These are phyloP conservation scores for Nasonia giraulti DNA, from an alignment of 1,140 invertebrate genomes.

Conservation along the genomic window DNA sequence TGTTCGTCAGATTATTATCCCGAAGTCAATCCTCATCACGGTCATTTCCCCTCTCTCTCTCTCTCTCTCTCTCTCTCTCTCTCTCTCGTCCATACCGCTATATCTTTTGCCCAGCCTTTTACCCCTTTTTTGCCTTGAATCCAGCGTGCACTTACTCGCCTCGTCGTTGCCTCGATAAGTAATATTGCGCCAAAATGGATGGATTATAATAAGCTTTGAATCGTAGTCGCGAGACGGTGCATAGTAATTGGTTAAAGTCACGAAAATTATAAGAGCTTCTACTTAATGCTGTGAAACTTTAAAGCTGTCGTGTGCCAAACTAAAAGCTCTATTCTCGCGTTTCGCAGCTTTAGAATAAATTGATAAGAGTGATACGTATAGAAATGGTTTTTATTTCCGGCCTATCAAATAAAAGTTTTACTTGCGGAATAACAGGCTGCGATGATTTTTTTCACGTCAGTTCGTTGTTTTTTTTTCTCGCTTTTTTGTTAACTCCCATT, in stretches of 20 bases:
- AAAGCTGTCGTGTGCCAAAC: not conserved
- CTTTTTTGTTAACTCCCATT: not conserved
- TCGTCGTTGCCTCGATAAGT: slow-evolving; percentile 29
- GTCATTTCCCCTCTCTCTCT: slow-evolving; percentile 50
- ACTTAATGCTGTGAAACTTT: not conserved
- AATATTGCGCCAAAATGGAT: slow-evolving; percentile 21
- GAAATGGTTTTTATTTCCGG: slow-evolving; percentile 23
- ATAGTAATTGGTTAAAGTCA: too few species aligned
- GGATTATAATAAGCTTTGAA: not conserved
- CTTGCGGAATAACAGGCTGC: not conserved
- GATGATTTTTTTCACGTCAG: slow-evolving; percentile 37
- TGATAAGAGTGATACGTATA: not conserved
- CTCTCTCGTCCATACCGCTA: not conserved
- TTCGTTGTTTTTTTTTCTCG: slow-evolving; percentile 10
- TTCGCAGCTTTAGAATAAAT: not conserved
- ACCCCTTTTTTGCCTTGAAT: slow-evolving; percentile 32
- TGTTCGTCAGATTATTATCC: slow-evolving; percentile 74
- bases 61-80: not conserved
- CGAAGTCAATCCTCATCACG: slow-evolving; percentile 73
- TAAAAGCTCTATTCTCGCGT: not conserved
- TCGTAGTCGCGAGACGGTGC: not conserved
- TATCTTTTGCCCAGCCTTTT: slow-evolving; percentile 2
- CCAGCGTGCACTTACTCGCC: slow-evolving; percentile 36
- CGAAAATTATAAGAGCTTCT: too few species aligned
- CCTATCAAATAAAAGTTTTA: slow-evolving; percentile 20